These are phyloP conservation scores for Silvanus unidentatus DNA, from an alignment of 2,888 invertebrate species.

Conservation along the genomic window DNA sequence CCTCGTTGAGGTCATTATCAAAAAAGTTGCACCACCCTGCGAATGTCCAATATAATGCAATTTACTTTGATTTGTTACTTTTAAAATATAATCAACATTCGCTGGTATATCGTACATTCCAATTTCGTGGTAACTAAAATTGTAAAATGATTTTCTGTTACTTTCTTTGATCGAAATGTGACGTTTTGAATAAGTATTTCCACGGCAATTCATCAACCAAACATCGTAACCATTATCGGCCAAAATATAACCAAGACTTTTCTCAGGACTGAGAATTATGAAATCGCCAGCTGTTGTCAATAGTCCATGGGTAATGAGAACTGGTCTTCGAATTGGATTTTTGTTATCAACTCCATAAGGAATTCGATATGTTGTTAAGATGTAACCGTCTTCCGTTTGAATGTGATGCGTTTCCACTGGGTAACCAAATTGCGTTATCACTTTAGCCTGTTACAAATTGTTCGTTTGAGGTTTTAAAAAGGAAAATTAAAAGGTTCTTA, in stretches of 20 bases:
- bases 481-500: too few relatives aligned
- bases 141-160: constrained; percentile 23
- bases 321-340: constrained; percentile 37
- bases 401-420: constrained; percentile 55
- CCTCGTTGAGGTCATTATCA: neutral
- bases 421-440: constrained; percentile 46
- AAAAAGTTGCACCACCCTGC: neutral
- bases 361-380: constrained; percentile 71
- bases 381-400: constrained; percentile 68
- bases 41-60: neutral
- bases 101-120: neutral
- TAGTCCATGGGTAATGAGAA: constrained; percentile 65
- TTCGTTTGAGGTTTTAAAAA: too few relatives aligned
- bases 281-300: constrained; percentile 61
- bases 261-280: constrained; percentile 59
- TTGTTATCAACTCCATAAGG: constrained; percentile 45
- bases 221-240: constrained; percentile 67
- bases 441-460: neutral
- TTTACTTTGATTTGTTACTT: neutral
- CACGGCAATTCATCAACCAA: constrained; percentile 78
- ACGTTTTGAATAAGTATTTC: constrained; percentile 59
- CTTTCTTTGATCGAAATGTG: constrained; percentile 48
- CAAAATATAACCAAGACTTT: constrained; percentile 52
- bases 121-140: neutral
- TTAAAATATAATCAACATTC: neutral